Base-by-base conservation (phyloP, 2,888 invertebrate genomes). In the Encarsia formosa region DNA sequence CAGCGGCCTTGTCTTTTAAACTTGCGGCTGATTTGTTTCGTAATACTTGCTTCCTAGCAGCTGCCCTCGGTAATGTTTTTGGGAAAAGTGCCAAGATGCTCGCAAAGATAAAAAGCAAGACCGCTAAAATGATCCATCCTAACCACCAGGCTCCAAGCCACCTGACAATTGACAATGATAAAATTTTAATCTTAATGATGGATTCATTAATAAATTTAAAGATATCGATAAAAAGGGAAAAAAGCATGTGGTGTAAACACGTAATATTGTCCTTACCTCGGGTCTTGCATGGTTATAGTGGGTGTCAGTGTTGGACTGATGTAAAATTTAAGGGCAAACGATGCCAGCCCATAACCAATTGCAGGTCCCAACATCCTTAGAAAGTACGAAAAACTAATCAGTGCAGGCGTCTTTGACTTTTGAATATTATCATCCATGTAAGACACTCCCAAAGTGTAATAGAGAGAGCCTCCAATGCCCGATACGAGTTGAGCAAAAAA, bases 91-190 rank as follows among this genome's bases (percentile, higher is more conserved):
- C 81, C 16, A 87, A 67, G 3, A 86, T 74, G 13, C 80, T 76
- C 0, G 84, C 81, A 9, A 83, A 80, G 6, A 83, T 56, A 35
- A 82, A 76, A 16, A 85, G 74, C 3, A 83, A 68, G 1, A 78
- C 68, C 13, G 81, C 83, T 35, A 86, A 70, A 15, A 86, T 77
- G 19, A 86, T 74, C 83, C 86, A 87, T 1, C 86, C 87, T 39
- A 87, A 66, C 88, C 88, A 89, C 88, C 88, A 88, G n/a, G 88
- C 88, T 1, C 88, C 88, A 37, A 88, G 73, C 88, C 88, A 89
- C 59, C 87, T 78, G 43, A 54, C 11, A 35, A 38, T n/a, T n/a
- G n/a, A n/a, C n/a, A n/a, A n/a, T n/a, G n/a, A n/a, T n/a, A n/a
- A n/a, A n/a, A n/a, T n/a, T n/a, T n/a, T n/a, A n/a, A n/a, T n/a